phyloP scores from a whole-genome alignment of 2,113 vertebrate species.

The Megaceryle torquata region DNA sequence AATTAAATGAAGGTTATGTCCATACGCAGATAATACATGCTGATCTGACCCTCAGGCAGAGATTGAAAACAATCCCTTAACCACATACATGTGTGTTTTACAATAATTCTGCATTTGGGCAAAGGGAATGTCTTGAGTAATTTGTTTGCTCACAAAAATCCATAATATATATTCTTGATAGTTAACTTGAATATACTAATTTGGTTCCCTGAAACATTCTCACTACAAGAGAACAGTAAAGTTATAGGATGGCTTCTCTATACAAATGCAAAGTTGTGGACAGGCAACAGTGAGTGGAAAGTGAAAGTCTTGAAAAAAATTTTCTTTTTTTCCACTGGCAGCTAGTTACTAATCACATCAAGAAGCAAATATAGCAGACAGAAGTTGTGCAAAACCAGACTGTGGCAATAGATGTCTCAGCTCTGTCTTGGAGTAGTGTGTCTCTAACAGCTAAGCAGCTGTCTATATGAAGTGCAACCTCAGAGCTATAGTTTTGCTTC shows the following conservation, averaged over 20 bases:
- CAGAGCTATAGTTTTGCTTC: background rate
- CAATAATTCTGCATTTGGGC: background rate
- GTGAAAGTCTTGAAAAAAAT: background rate
- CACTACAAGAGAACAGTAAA: background rate
- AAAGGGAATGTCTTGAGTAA: background rate
- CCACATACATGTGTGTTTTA: background rate
- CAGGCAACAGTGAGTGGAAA: background rate
- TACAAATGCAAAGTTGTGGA: background rate
- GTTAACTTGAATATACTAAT: background rate
- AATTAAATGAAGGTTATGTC: background rate
- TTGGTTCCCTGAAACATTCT: background rate
- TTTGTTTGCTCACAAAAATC: background rate
- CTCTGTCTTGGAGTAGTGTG: background rate
- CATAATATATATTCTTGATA: background rate
- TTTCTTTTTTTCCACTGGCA: background rate
- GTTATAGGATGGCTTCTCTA: background rate
- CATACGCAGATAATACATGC: background rate
- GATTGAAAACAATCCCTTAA: background rate
- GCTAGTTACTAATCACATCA: background rate
- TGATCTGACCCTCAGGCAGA: background rate
- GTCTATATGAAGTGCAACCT: background rate
- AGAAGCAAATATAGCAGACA: background rate
- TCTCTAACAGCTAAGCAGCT: background rate
- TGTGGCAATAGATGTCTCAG: background rate
- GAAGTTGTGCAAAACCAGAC: background rate